Conservation (phyloP, 2,113 vertebrate species). For the Ceuthmochares aereus region DNA sequence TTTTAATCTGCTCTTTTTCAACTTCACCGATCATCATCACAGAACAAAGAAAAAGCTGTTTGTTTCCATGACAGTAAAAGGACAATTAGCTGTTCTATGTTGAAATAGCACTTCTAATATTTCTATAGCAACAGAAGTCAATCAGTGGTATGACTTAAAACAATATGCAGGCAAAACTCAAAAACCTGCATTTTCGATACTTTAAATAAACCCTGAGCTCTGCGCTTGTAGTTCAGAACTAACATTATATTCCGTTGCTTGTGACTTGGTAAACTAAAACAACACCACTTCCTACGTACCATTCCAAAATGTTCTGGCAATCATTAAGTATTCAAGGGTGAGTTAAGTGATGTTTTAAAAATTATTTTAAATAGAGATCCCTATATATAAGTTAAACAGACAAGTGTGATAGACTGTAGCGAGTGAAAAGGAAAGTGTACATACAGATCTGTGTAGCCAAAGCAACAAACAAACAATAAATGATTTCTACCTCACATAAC, state of each 20-base stretch:
- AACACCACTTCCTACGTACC: rapidly evolving
- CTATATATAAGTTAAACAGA: neutral
- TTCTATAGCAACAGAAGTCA: constrained; percentile 74
- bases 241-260: neutral
- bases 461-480: neutral
- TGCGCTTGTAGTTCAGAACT: neutral
- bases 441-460: neutral
- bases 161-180: constrained; percentile 8
- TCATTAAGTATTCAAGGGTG: neutral
- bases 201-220: neutral
- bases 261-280: neutral
- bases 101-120: constrained; percentile 66
- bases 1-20: neutral
- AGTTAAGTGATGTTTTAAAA: neutral
- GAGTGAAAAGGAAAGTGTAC: neutral
- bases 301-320: neutral
- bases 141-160: constrained; percentile 67
- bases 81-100: constrained; percentile 74
- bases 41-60: constrained; percentile 1
- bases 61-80: constrained; percentile 71
- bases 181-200: neutral
- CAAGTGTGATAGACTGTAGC: neutral
- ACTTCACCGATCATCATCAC: neutral
- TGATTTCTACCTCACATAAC: neutral
- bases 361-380: neutral